Evolutionary conservation across 2,113 vertebrate species (phyloP), one percentile per base, ranked within the genome.

Genomic region (Cephalopholis sonnerati): DNA sequence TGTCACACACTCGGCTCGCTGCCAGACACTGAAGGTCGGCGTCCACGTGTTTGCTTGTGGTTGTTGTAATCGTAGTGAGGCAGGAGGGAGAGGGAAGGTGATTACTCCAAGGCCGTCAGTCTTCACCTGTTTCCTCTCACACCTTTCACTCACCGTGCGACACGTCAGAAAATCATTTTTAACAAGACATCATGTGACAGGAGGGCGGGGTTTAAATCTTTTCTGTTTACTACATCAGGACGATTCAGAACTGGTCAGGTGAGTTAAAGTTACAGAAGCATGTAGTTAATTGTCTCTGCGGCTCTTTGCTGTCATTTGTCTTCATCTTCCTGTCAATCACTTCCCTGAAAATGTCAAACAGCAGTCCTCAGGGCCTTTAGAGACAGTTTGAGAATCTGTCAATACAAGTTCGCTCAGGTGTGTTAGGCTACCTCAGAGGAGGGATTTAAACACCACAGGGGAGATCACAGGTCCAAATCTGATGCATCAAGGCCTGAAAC

Each of bases 201-300:
- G 13, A 12, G 39, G 58, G 77, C 0, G 25, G 18, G 41, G 74
- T 58, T 76, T 13, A 6, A 16, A 12, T 16, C 3, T 29, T 63
- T 25, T 36, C 5, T 0, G 22, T 51, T 39, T n/a, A 39, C 44
- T 2, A 2, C 22, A 16, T 11, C 7, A 17, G 8, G 36, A 48
- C 4, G 13, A 20, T 29, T 55, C 50, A 64, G 22, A 85, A 76
- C 82, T 44, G 41, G 82, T 79, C 41, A 11, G 66, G 53, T 48
- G 4, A 53, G 55, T 65, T 57, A 8, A 39, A 58, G 71, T 66
- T 63, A 77, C 54, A 64, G 3, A 0, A 67, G 20, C 22, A 29
- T 39, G 27, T 32, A 5, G n/a, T 63, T 39, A 78, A 86, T 44
- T 55, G 18, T 11, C 1, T 39, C 61, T 24, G 13, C 20, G 58